phyloP scores from a whole-genome alignment of 2,797 vertebrate genomes.

The Etheostoma perlongum region DNA sequence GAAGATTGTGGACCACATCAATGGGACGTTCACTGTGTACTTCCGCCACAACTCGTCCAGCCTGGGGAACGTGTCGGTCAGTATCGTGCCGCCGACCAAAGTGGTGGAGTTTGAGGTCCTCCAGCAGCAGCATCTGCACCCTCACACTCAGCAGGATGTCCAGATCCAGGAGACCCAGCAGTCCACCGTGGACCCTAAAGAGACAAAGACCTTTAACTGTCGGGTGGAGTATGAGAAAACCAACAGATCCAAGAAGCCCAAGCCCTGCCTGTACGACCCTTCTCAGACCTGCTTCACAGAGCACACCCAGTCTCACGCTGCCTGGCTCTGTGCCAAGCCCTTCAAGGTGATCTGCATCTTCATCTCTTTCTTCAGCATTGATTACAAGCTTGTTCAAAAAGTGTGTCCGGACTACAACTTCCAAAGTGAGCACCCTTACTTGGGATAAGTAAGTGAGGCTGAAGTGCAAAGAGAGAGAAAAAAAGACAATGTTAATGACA shows the following conservation, averaged over 20 bases:
- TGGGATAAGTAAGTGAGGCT: slow-evolving; percentile 86
- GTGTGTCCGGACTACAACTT: slow-evolving; percentile 99
- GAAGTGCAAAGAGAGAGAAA: slow-evolving; percentile 38
- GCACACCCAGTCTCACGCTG: slow-evolving; percentile 95
- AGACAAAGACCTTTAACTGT: slow-evolving; percentile 94
- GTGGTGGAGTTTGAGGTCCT: slow-evolving; percentile 95
- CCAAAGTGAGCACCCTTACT: slow-evolving; percentile 95
- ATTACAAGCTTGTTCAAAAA: slow-evolving; percentile 99
- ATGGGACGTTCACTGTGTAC: slow-evolving; percentile 97
- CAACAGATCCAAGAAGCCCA: slow-evolving; percentile 94
- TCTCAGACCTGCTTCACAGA: slow-evolving; percentile 97
- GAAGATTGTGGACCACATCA: slow-evolving; percentile 98
- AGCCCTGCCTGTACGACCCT: slow-evolving; percentile 95
- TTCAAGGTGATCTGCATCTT: slow-evolving; percentile 99
- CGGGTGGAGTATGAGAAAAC: slow-evolving; percentile 97
- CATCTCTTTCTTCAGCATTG: slow-evolving; percentile 97
- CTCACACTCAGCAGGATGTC: slow-evolving; percentile 79
- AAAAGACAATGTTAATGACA: slow-evolving; percentile 58
- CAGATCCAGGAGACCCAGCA: slow-evolving; percentile 87
- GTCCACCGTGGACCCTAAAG: slow-evolving; percentile 90
- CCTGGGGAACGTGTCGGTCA: slow-evolving; percentile 95
- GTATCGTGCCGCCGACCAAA: slow-evolving; percentile 95
- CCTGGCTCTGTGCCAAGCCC: slow-evolving; percentile 97
- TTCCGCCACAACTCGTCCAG: slow-evolving; percentile 99
- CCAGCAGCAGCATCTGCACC: slow-evolving; percentile 80